phyloP scores from a whole-genome alignment of 2,797 vertebrate species.

The Sebastes umbrosus region DNA sequence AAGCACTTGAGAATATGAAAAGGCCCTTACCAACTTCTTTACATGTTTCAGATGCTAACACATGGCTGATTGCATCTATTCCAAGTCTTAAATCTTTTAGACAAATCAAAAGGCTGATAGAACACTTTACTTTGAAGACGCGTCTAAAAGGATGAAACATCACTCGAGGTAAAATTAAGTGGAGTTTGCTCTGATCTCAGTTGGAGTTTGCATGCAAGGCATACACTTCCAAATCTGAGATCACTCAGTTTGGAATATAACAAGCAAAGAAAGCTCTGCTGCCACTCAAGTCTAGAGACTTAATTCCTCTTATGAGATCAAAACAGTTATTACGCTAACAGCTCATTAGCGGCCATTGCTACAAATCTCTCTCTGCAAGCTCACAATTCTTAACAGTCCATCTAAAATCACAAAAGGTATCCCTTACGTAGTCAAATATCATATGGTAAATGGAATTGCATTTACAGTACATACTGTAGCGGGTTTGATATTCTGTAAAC shows the following conservation, averaged over 20 bases:
- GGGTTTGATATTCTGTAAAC: too few relatives aligned
- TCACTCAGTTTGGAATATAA: background rate
- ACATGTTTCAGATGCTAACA: background rate
- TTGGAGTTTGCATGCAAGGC: background rate
- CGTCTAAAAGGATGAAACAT: background rate
- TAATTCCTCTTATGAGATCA: background rate
- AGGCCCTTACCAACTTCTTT: background rate
- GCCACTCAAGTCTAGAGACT: background rate
- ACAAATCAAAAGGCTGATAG: background rate
- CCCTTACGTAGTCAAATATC: too few relatives aligned
- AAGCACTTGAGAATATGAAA: constrained; percentile 6
- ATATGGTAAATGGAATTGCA: too few relatives aligned
- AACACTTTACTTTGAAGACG: background rate
- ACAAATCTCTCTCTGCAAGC: background rate
- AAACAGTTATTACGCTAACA: background rate
- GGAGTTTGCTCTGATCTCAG: background rate
- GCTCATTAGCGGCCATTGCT: background rate
- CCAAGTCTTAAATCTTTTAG: background rate
- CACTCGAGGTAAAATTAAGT: background rate
- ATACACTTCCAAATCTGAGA: background rate
- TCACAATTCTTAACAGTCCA: background rate
- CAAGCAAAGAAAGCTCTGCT: background rate
- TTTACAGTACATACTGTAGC: too few relatives aligned
- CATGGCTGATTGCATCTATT: background rate
- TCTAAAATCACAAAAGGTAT: background rate